Conservation (phyloP, 2,888 invertebrate species). For the Gasteruption jaculator region DNA sequence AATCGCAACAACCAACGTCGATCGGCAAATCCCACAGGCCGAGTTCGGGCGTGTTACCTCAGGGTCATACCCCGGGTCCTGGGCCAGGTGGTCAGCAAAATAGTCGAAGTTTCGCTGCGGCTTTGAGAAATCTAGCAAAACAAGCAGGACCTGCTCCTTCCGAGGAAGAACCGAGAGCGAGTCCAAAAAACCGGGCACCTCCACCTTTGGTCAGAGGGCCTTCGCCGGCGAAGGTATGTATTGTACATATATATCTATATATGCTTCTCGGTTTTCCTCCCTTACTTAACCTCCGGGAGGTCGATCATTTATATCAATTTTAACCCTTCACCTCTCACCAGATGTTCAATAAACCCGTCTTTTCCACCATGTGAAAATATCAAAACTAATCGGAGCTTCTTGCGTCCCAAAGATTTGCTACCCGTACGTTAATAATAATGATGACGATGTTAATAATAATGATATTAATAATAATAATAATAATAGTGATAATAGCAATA, state of each 20-base stretch:
- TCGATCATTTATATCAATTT: no score
- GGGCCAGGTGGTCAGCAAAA: constrained; percentile 50
- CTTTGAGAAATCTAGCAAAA: constrained; percentile 84
- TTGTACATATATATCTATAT: constrained; percentile 5
- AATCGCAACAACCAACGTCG: constrained; percentile 43
- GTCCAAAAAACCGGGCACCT: constrained; percentile 53
- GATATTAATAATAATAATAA: no score
- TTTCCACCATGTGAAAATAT: no score
- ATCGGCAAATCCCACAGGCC: constrained; percentile 47
- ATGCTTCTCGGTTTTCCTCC: no score
- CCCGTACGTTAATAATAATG: no score
- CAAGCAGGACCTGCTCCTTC: constrained; percentile 78
- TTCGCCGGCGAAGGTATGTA: constrained; percentile 45
- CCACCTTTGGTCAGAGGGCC: constrained; percentile 52
- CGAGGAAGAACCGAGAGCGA: constrained; percentile 55
- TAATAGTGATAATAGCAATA: no score
- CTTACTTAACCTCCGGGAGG: no score
- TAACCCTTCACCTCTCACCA: no score
- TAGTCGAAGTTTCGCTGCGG: constrained; percentile 78
- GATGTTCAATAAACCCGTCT: no score
- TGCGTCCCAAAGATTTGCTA: no score
- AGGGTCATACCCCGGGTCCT: constrained; percentile 49
- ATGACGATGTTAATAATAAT: no score
- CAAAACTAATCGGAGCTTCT: no score
- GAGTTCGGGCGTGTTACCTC: constrained; percentile 46